Base-by-base conservation (phyloP, 1,140 invertebrate species). In the Alviniconcha marisindica region DNA sequence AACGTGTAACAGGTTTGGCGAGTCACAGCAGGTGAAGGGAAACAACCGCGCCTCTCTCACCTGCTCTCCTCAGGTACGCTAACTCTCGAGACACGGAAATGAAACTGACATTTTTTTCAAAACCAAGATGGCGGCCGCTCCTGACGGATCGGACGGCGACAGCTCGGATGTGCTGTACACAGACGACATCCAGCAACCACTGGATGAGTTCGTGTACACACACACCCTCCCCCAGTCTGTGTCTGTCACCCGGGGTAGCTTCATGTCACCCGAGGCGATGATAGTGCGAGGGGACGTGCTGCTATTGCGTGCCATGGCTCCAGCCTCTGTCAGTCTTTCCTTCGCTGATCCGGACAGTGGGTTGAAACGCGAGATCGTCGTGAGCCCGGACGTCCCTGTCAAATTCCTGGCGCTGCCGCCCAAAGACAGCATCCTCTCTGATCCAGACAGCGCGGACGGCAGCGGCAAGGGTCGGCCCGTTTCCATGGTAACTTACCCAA, bases 381-480 rank as follows among this genome's bases (percentile, higher is more conserved):
- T 84, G 21, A 33, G 77, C 79, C 66, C 82, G 15, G 86, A 87
- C 42, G 78, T 63, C 42, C 73, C 69, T 31, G 10, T 38, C 7
- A 81, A 85, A 48, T 87, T 87, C 40, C 60, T 71, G 7, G 86
- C 83, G 14, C 40, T 87, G 21, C 83, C 82, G 21, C 86, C 86
- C 2, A 87, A 82, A 80, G 77, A 80, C 12, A 36, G 76, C 4
- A 28, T 21, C 31, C n/a, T 36, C 10, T 21, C 56, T 18, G 78
- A 77, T 5, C 24, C 15, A 14, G 78, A 69, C 18, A 31, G 21
- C 48, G 31, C 18, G 18, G 10, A 36, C n/a, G 28, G 31, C 51
- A 40, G n/a, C 14, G 71, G 36, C 0, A 14, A 44, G 4, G 36
- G 56, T 18, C 73, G 83, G 42, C 63, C 79, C 14, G 40, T 63